Evolutionary conservation across 2,113 vertebrate genomes (phyloP).

Genomic region (Proteles cristata): DNA sequence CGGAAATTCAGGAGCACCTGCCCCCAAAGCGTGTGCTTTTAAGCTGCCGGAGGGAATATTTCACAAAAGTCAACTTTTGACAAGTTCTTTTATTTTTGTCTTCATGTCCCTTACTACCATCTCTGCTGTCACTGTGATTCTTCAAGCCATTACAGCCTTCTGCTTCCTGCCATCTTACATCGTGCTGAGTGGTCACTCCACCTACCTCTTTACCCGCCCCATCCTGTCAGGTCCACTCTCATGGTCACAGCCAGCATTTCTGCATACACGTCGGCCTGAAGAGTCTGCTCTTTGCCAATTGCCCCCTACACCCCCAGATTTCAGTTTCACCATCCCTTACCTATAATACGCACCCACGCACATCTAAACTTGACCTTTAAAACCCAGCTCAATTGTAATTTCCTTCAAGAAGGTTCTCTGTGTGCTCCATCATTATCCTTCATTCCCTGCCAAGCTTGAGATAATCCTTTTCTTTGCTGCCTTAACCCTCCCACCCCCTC

Average conservation of each 20-base stretch:
- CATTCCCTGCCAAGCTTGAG: background rate
- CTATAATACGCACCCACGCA: background rate
- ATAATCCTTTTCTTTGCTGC: background rate
- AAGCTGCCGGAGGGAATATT: background rate
- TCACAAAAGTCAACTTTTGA: background rate
- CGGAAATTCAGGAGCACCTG: background rate
- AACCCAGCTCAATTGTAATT: background rate
- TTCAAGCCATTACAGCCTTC: background rate
- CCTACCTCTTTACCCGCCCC: background rate
- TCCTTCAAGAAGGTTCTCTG: background rate
- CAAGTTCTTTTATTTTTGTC: background rate
- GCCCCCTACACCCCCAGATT: rapidly evolving
- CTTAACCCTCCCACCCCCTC: too few species aligned
- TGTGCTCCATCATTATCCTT: background rate
- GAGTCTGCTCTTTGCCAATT: background rate
- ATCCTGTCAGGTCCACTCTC: background rate
- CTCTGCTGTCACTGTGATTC: background rate
- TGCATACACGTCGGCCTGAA: background rate
- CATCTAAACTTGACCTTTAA: background rate
- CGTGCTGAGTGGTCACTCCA: rapidly evolving
- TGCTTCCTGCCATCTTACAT: background rate
- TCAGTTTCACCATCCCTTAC: background rate
- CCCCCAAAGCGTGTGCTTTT: background rate
- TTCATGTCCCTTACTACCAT: background rate
- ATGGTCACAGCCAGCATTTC: background rate